Evolutionary conservation across 2,888 invertebrate species (phyloP), one percentile per base, ranked within the genome.

Genomic region (Andricus quercusramuli): DNA sequence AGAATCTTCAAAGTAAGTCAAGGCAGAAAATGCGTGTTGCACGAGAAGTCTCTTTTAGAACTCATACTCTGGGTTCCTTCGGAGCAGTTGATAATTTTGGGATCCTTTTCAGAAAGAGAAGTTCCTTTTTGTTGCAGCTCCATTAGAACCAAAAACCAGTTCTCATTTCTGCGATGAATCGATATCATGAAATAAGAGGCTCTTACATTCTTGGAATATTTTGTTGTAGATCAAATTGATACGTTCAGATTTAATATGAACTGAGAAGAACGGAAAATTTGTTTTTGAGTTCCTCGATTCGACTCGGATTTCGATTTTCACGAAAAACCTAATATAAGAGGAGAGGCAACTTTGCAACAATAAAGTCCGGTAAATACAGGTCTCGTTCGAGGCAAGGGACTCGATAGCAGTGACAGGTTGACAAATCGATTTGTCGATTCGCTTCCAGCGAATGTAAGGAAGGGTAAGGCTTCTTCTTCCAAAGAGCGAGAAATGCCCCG

Each of bases 401-500:
- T 74, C 70, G 70, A 74, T 74, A 51, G 70, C 70, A 78, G 77
- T 78, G 77, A 78, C 77, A 64, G 77, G 64, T 78, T 78, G 77
- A 78, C 77, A 78, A 78, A 78, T 78, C 65, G 77, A 78, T 78
- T 78, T 44, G 47, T 78, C 65, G 51, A 65, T 37, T 32, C 29
- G 56, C 70, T 56, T 56, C 32, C 70, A 56, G 56, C 20, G 32
- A 51, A 51, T 74, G 56, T 32, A 32, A 51, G n/a, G 70, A 25
- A 70, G 44, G 44, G 25, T 47, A 51, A 51, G 68, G 47, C 68
- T 68, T 68, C 68, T 37, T 62, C 68, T 56, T 74, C 29, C 51
- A 67, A 29, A 44, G 25, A 74, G 79, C 62, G 59, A 62, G 70
- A 78, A 81, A 80, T 80, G 81, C 80, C 79, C 78, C 56, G 80